Percentiles rank a stretch among this genome's conserved stretches.
These are phyloP conservation scores for Virgularia gustaviana DNA, from an alignment of 92 coral and sea anemone genomes.

Conservation along the genomic window DNA sequence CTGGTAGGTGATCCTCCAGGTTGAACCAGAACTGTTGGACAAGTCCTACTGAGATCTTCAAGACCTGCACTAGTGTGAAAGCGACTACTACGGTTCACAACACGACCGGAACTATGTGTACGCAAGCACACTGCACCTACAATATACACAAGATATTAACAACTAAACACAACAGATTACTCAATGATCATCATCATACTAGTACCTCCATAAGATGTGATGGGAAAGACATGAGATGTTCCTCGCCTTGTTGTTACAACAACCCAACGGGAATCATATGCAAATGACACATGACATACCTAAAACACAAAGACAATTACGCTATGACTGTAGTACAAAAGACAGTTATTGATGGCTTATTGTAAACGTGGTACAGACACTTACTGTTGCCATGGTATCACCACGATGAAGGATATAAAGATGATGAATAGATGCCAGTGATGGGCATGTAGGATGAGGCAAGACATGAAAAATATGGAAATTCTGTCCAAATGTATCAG, in stretches of 20 bases:
- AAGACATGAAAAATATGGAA: slow-evolving; percentile 89
- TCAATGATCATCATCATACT: too few relatives aligned
- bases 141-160: neutral
- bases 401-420: slow-evolving; percentile 92
- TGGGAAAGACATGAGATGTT: slow-evolving; percentile 88
- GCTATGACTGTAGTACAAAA: neutral
- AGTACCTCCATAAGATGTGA: slow-evolving; percentile 95
- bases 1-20: slow-evolving; percentile 95
- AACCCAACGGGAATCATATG: slow-evolving; percentile 91
- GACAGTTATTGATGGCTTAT: neutral
- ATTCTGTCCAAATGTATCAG: slow-evolving; percentile 83
- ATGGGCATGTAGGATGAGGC: slow-evolving; percentile 94
- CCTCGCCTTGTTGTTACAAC: slow-evolving; percentile 87
- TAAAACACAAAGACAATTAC: slow-evolving; percentile 18
- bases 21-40: slow-evolving; percentile 60
- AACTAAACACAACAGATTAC: too few relatives aligned
- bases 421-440: slow-evolving; percentile 91
- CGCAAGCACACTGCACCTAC: slow-evolving; percentile 89
- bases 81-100: slow-evolving; percentile 96
- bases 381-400: slow-evolving; percentile 93
- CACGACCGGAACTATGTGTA: slow-evolving; percentile 86
- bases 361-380: slow-evolving; percentile 1
- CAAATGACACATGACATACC: slow-evolving; percentile 83
- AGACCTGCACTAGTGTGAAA: slow-evolving; percentile 98
- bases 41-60: slow-evolving; percentile 68